phyloP scores from a whole-genome alignment of 2,797 vertebrate species.

The Acanthurus lineatus region DNA sequence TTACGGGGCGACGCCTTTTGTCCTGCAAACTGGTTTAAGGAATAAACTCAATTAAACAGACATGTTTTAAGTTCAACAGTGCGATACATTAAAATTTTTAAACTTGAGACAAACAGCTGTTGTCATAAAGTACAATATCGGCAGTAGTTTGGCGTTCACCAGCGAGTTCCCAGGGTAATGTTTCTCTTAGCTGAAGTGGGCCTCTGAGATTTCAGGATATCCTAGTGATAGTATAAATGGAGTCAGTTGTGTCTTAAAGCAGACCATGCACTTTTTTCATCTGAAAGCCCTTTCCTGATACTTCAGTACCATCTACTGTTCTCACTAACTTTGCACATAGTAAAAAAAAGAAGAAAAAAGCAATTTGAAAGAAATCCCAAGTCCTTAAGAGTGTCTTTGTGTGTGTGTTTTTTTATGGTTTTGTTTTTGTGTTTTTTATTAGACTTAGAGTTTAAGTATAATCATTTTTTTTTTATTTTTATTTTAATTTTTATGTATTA shows the following conservation, averaged over 20 bases:
- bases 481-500: no score
- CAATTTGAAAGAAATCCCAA: background rate
- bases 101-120: no score
- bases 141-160: background rate
- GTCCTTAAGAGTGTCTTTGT: background rate
- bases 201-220: conserved; percentile 25
- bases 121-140: background rate
- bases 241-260: conserved; percentile 31
- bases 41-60: background rate
- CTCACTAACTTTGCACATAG: background rate
- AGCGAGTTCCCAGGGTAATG: background rate
- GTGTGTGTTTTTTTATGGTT: background rate
- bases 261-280: background rate
- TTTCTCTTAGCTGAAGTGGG: conserved; percentile 15
- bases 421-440: no score
- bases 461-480: no score
- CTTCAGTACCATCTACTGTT: background rate
- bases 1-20: conserved; percentile 82
- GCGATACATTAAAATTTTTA: background rate
- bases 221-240: background rate
- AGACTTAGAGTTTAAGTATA: background rate
- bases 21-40: conserved; percentile 28
- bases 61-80: background rate
- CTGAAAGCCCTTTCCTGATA: background rate
- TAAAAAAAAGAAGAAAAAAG: background rate